Evolutionary conservation across 2,888 invertebrate species (phyloP).

Genomic region (Sesamia inferens): DNA sequence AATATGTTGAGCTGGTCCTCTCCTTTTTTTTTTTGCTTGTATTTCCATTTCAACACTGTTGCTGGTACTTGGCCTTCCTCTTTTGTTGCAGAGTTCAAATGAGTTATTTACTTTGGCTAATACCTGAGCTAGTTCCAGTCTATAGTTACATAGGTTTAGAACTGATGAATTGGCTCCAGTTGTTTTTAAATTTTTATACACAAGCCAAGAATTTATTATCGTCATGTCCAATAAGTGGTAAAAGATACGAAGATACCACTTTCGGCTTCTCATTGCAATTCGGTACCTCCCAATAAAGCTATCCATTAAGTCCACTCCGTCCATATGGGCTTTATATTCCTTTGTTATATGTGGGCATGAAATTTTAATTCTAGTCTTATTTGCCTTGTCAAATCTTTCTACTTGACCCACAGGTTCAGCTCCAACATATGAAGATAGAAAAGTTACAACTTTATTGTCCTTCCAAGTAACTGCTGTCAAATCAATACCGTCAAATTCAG

Average conservation of each 20-base stretch:
- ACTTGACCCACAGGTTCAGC: conserved; percentile 66
- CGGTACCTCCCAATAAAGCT: conserved; percentile 61
- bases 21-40: conserved; percentile 66
- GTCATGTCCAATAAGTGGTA: conserved; percentile 70
- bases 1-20: conserved; percentile 66
- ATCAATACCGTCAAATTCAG: conserved; percentile 67
- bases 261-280: conserved; percentile 60
- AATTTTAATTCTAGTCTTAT: conserved; percentile 58
- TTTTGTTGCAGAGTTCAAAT: conserved; percentile 64
- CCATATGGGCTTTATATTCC: conserved; percentile 73
- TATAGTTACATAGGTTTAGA: conserved; percentile 65
- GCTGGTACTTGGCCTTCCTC: conserved; percentile 68
- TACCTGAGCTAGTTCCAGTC: conserved; percentile 70
- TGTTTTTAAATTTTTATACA: conserved; percentile 61
- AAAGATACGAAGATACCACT: conserved; percentile 67
- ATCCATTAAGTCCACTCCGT: conserved; percentile 65
- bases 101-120: conserved; percentile 62
- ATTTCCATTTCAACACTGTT: conserved; percentile 67
- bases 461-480: conserved; percentile 67
- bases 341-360: conserved; percentile 62
- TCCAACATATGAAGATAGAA: conserved; percentile 69
- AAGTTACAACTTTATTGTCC: conserved; percentile 69
- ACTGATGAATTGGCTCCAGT: conserved; percentile 59
- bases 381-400: conserved; percentile 62
- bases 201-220: conserved; percentile 70